Base-by-base conservation (phyloP, 2,888 invertebrate genomes). In the Omphaloscelis lunosa region DNA sequence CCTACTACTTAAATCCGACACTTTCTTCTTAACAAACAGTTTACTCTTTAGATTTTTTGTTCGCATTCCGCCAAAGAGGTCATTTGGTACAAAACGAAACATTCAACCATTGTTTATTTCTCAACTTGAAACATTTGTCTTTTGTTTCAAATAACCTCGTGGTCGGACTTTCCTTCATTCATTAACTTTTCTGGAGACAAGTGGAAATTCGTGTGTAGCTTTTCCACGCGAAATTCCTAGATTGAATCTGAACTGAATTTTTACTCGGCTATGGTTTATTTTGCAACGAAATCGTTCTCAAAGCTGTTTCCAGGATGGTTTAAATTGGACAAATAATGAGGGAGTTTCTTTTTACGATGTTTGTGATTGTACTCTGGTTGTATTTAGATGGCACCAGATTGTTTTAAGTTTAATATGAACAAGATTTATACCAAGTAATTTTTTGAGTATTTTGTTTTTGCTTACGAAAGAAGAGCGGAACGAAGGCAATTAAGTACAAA, bases 111-210 rank as follows among this genome's bases (percentile, higher is more conserved):
- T 92, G 84, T 88, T 89, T 91, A 88, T 91, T 90, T 89, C 86
- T 84, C 87, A 88, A 90, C 78, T 68, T 78, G 66, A 75, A 83
- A 80, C 83, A 76, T 88, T 84, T 72, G 90, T 92, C 91, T 93
- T 92, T 93, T 92, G 92, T 93, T 92, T 92, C 91, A 90, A 91
- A 92, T 91, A 93, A 91, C 89, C 89, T 90, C 88, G 86, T 85
- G 90, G 90, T 92, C 89, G 82, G 90, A 89, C 90, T 93, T 92
- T 92, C 87, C 90, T 91, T 91, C 89, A 92, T 93, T 94, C 92
- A 93, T 95, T 94, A 93, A 92, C 91, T 94, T 93, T 90, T 89
- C 88, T 88, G 84, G 86, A 90, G 89, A 89, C 91, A 91, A 94
- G 91, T 94, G 91, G 89, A 91, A 91, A 91, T 89, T 89, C 88